Conservation (phyloP, 2,888 invertebrate genomes). For the Leptinotarsa peninsularis region DNA sequence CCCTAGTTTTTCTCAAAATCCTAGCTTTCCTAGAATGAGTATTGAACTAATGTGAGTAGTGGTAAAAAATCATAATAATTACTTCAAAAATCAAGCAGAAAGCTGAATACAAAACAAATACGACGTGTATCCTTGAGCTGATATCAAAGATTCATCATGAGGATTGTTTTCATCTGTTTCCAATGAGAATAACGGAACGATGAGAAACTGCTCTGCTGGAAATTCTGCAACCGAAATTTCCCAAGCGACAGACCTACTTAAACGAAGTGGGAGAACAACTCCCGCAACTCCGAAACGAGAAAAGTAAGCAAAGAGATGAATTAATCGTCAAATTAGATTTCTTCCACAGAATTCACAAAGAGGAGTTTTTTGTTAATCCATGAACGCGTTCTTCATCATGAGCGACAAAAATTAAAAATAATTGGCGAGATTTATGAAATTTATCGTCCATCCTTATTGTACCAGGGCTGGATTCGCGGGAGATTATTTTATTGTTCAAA, state of each 20-base stretch:
- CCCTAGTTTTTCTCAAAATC: no score
- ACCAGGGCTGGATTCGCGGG: neutral
- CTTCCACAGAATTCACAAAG: neutral
- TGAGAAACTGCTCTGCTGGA: neutral
- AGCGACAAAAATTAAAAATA: slow-evolving; percentile 3
- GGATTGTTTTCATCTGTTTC: neutral
- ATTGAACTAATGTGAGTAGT: no score
- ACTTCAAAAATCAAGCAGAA: no score
- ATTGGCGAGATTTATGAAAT: neutral
- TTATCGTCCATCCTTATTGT: neutral
- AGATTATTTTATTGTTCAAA: neutral
- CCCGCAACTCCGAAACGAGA: neutral
- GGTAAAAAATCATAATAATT: no score
- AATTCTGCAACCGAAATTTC: neutral
- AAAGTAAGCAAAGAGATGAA: slow-evolving; percentile 8
- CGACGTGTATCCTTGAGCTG: no score
- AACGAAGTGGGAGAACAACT: slow-evolving; percentile 2
- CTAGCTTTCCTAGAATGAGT: no score
- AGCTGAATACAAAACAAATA: no score
- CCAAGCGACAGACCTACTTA: slow-evolving; percentile 9
- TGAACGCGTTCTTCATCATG: neutral
- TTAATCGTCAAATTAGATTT: slow-evolving; percentile 1
- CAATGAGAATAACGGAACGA: neutral
- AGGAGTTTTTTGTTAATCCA: neutral
- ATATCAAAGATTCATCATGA: neutral